Conservation (phyloP, 2,113 vertebrate genomes). For the Ceyx melanurus region DNA sequence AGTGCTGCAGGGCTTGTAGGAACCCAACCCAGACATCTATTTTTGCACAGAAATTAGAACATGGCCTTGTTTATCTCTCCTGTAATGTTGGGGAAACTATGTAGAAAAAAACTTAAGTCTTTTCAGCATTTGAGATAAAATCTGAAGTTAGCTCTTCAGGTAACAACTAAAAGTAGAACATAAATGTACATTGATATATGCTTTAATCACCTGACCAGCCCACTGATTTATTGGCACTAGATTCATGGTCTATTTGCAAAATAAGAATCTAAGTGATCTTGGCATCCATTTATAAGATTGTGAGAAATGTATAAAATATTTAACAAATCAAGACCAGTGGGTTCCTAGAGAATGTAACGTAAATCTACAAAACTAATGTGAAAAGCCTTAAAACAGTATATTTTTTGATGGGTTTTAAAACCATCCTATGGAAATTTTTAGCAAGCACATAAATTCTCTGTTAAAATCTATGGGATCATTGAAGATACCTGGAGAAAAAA, state of each 20-base stretch:
- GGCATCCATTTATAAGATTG: neutral
- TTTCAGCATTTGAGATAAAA: neutral
- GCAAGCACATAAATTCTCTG: neutral
- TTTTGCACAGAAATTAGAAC: constrained; percentile 14
- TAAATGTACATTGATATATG: neutral
- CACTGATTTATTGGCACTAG: neutral
- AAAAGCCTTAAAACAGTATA: neutral
- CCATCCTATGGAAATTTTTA: neutral
- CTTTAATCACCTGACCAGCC: neutral
- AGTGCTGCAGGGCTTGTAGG: neutral
- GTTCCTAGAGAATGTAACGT: neutral
- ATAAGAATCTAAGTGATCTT: neutral
- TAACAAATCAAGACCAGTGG: neutral
- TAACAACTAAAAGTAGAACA: neutral
- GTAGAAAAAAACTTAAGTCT: neutral
- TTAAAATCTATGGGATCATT: neutral
- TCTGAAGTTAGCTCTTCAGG: neutral
- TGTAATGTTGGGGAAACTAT: neutral
- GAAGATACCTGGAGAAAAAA: neutral
- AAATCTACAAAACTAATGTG: neutral
- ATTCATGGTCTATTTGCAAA: neutral
- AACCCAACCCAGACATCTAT: neutral
- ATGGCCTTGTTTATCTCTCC: neutral
- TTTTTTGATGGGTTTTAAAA: constrained; percentile 1
- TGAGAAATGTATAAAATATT: neutral